These are phyloP conservation scores for Oryzias celebensis DNA, from an alignment of 2,113 vertebrate genomes.

Conservation along the genomic window DNA sequence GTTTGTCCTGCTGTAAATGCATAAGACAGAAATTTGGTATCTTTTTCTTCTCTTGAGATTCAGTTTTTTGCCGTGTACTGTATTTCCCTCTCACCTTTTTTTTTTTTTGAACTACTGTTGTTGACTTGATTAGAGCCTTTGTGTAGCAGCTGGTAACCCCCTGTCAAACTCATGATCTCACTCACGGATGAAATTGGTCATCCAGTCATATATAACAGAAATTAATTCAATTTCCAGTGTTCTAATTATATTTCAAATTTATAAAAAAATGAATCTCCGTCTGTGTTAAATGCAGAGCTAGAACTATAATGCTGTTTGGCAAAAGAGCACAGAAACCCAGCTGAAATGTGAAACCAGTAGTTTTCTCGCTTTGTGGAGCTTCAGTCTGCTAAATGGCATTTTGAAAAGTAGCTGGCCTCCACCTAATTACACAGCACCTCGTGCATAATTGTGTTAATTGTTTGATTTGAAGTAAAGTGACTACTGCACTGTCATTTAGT, in stretches of 20 bases:
- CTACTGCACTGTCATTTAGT: slow-evolving; percentile 54
- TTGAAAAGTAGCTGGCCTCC: slow-evolving; percentile 64
- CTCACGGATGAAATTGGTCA: slow-evolving; percentile 19
- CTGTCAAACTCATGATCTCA: slow-evolving; percentile 31
- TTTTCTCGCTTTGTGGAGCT: slow-evolving; percentile 44
- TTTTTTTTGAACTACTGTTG: too few species aligned
- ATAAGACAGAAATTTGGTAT: too few species aligned
- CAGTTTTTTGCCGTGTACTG: too few species aligned
- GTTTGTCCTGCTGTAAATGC: too few species aligned
- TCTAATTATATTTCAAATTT: slow-evolving; percentile 24
- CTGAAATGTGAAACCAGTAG: slow-evolving; percentile 40
- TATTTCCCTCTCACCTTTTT: too few species aligned
- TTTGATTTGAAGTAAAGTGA: slow-evolving; percentile 69
- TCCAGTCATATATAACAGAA: slow-evolving; percentile 11
- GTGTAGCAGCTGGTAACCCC: neutral
- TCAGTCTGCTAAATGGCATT: slow-evolving; percentile 63
- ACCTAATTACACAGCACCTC: slow-evolving; percentile 61
- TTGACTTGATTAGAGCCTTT: too few species aligned
- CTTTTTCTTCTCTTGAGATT: too few species aligned
- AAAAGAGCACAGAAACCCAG: slow-evolving; percentile 32
- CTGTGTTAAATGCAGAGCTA: neutral
- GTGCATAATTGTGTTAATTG: slow-evolving; percentile 73
- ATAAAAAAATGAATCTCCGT: slow-evolving; percentile 3
- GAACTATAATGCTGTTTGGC: slow-evolving; percentile 1
- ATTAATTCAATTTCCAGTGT: slow-evolving; percentile 2